phyloP scores from a whole-genome alignment of 2,797 vertebrate species.

The Poecilia velifera region DNA sequence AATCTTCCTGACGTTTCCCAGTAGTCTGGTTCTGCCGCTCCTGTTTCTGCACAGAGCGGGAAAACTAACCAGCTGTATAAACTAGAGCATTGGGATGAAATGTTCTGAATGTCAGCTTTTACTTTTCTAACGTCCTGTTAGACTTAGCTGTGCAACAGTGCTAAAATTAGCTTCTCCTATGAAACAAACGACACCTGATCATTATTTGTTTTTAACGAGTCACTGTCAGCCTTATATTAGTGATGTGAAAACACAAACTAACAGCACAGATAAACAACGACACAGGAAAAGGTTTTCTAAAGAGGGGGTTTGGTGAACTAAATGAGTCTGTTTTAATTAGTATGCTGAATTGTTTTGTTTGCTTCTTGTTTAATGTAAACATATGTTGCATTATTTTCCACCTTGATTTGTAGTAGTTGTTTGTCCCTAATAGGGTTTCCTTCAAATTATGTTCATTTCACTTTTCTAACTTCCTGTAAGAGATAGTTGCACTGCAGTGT shows the following conservation, averaged over 20 bases:
- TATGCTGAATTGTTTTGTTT: neutral
- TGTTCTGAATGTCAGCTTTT: neutral
- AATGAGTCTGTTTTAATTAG: neutral
- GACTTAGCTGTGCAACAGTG: neutral
- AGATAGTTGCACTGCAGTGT: neutral
- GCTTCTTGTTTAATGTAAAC: neutral
- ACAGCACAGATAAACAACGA: neutral
- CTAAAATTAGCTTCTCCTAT: neutral
- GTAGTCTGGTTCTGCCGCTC: conserved; percentile 16
- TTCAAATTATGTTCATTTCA: neutral
- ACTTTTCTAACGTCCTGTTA: neutral
- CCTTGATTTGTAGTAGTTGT: neutral
- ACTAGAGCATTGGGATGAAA: neutral
- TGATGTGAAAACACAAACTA: neutral
- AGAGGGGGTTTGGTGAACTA: too few species aligned
- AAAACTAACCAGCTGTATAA: neutral
- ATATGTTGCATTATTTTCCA: neutral
- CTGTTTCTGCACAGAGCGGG: conserved; percentile 14
- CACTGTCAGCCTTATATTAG: neutral
- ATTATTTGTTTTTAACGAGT: neutral
- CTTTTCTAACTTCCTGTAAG: neutral
- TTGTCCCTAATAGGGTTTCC: neutral
- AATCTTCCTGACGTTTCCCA: conserved; percentile 3
- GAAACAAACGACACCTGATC: neutral
- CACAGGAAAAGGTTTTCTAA: neutral